Base-by-base conservation (phyloP, 1,140 invertebrate genomes). In the Aphelenchoides besseyi region DNA sequence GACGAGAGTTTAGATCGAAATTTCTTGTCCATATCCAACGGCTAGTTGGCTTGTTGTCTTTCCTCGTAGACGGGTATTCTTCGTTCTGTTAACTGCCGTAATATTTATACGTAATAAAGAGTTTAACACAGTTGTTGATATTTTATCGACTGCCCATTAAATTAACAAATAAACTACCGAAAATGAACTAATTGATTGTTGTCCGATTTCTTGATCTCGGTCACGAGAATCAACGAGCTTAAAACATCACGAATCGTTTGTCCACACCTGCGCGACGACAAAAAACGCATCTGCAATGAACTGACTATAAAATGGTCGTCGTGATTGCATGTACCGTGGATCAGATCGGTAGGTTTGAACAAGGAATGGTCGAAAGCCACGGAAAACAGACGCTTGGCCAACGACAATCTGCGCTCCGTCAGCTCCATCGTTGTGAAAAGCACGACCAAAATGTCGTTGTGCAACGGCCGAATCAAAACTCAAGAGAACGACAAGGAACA, bases 1-100 rank as follows among this genome's bases (percentile, higher is more conserved):
- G 53, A 77, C n/a, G 70, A 66, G 16, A 41, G n/a, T 12, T 53
- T 66, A 23, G 63, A 66, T 53, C 9, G 63, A 28, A 23, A 23
- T 8, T 33, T 59, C 23, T 12, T 48, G 41, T 12, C 41, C 23
- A 23, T 23, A 23, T 12, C 41, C 41, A 48, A 23, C 41, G 41
- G 41, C 41, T 48, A 48, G 41, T 23, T 23, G 12, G n/a, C n/a
- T n/a, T n/a, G n/a, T n/a, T n/a, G 12, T 48, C 41, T 16, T 48
- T 48, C 41, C 23, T 48, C 41, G 41, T 16, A n/a, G n/a, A 48
- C 41, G 41, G 41, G 41, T 48, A 48, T 23, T 48, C 41, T 12
- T 48, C n/a, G n/a, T 48, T 48, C 41, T 48, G 41, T 48, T 23
- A n/a, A n/a, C n/a, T n/a, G n/a, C n/a, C 12, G 41, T 48, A 48